phyloP scores from a whole-genome alignment of 2,797 vertebrate species.

The Spondyliosoma cantharus region DNA sequence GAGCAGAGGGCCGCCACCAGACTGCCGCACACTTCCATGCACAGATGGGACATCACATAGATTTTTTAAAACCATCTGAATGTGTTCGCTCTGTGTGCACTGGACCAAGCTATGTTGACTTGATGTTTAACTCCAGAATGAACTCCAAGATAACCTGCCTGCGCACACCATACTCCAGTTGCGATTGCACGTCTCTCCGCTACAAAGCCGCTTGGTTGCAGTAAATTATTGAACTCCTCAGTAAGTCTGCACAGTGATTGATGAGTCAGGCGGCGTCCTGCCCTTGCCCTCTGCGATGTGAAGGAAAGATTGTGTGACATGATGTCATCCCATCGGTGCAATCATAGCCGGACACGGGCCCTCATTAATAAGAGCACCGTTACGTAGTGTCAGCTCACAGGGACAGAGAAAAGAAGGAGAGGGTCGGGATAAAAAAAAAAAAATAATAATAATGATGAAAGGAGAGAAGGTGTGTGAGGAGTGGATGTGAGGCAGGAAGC shows the following conservation, averaged over 20 bases:
- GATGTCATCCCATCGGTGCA: slow-evolving; percentile 75
- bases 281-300: slow-evolving; percentile 70
- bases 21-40: slow-evolving; percentile 29
- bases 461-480: slow-evolving; percentile 21
- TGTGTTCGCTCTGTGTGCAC: slow-evolving; percentile 27
- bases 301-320: slow-evolving; percentile 79
- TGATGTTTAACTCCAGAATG: slow-evolving; percentile 19
- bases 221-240: slow-evolving; percentile 66
- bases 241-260: slow-evolving; percentile 56
- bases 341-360: slow-evolving; percentile 67
- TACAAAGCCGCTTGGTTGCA: slow-evolving; percentile 43
- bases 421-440: neutral
- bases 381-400: slow-evolving; percentile 42
- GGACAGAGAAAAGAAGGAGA: slow-evolving; percentile 27
- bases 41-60: slow-evolving; percentile 42
- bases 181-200: slow-evolving; percentile 16
- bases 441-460: slow-evolving; percentile 25
- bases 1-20: slow-evolving; percentile 21
- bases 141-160: slow-evolving; percentile 31
- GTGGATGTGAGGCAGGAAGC: slow-evolving; percentile 14
- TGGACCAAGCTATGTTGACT: slow-evolving; percentile 30
- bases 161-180: neutral
- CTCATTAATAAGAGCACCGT: slow-evolving; percentile 72
- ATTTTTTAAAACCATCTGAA: slow-evolving; percentile 49
- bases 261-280: slow-evolving; percentile 60